Evolutionary conservation across 1,140 invertebrate genomes (phyloP), one percentile per base, ranked within the genome.

Genomic region (Reticulitermes speratus): DNA sequence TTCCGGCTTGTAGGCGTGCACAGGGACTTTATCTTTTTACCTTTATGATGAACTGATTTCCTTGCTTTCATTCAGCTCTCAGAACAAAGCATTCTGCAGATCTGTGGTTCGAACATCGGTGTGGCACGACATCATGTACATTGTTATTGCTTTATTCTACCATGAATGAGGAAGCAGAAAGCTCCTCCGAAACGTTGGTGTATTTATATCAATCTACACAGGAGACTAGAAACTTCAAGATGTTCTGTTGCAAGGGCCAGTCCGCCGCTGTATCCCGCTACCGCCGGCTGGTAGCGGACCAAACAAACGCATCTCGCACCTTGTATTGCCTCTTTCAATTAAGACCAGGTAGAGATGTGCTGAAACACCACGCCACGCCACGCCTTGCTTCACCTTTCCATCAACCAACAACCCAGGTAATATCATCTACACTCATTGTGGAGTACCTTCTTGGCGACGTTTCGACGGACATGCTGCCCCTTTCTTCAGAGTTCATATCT

Each of bases 331-430:
- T 75, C 65, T 75, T 75, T 75, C 65, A 75, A 75, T 75, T 75
- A 75, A 75, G 65, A 75, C n/a, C 65, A 75, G 65, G 65, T 75
- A 75, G 65, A 75, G 25, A 30, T 75, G 65, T 30, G 65, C n/a
- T 75, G 65, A 75, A 55, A 48, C 45, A 7, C 45, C 45, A 48
- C 45, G 45, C 45, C 45, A n/a, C n/a, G 65, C 65, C 65, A 75
- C 65, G 65, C 65, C 65, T 75, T 30, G 65, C 9, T 75, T 75
- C 65, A 21, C 19, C 14, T 55, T 55, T 30, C n/a, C 65, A 75
- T 25, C 65, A 25, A 75, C 25, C 25, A 25, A 75, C 65, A 30
- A 30, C n/a, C n/a, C 65, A 75, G 65, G 65, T 75, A 75, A 30
- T 25, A 30, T 21, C 52, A 16, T 21, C 52, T 16, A 21, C 14